Evolutionary conservation across 2,888 invertebrate species (phyloP).

Genomic region (Epistrophella euchroma): DNA sequence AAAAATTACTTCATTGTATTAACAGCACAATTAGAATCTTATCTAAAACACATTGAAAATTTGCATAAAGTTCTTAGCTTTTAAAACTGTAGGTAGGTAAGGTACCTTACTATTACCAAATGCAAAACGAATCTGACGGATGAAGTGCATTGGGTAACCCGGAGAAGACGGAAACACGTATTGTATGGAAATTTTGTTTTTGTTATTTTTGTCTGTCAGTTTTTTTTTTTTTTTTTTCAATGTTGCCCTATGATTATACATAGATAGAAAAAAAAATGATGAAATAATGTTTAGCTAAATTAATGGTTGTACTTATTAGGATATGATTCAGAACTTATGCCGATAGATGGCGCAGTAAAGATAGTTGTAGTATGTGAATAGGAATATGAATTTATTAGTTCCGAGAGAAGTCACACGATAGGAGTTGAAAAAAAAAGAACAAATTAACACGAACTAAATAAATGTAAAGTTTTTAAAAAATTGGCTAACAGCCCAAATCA

Average conservation of each 20-base stretch:
- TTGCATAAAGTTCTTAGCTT: slow-evolving; percentile 70
- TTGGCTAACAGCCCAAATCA: neutral
- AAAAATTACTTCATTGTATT: slow-evolving; percentile 56
- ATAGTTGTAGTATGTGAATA: slow-evolving; percentile 31
- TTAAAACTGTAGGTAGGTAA: slow-evolving; percentile 2
- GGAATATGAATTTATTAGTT: slow-evolving; percentile 18
- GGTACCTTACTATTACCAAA: slow-evolving; percentile 53
- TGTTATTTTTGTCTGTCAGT: slow-evolving; percentile 25
- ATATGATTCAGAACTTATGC: slow-evolving; percentile 51
- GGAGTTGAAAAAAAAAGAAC: neutral
- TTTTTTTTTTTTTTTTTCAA: neutral
- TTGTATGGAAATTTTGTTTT: slow-evolving; percentile 69
- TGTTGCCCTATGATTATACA: slow-evolving; percentile 58
- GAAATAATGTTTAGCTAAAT: slow-evolving; percentile 66
- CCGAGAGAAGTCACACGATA: neutral
- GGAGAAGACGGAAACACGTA: slow-evolving; percentile 71
- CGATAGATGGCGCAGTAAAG: slow-evolving; percentile 46
- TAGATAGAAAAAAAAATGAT: slow-evolving; percentile 51
- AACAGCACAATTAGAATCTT: slow-evolving; percentile 54
- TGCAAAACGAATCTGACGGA: slow-evolving; percentile 72
- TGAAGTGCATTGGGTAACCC: slow-evolving; percentile 75
- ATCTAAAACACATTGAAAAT: slow-evolving; percentile 41
- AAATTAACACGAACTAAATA: neutral
- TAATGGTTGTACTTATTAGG: slow-evolving; percentile 59
- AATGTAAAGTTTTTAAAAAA: too few species aligned